Evolutionary conservation across 2,113 vertebrate genomes (phyloP), one percentile per base, ranked within the genome.

Genomic region (Coracopsis vasa): DNA sequence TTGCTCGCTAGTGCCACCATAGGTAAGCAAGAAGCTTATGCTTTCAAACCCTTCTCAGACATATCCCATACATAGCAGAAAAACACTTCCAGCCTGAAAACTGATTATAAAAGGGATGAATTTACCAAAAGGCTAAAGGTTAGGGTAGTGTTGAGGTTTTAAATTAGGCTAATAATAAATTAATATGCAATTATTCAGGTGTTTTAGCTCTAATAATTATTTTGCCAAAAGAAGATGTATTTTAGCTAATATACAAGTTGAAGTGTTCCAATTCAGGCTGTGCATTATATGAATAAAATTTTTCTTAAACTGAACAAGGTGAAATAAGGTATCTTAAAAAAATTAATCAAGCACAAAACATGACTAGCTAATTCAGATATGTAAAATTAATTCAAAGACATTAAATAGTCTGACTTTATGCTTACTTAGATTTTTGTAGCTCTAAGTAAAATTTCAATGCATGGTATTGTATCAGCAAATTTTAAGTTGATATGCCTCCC

Each of bases 1-100:
- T 71, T 96, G 88, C 95, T 96, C 95, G 0, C 95, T 95, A 94
- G 94, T 93, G 95, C 95, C 94, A 67, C 93, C 95, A 74, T 54
- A 88, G 90, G 92, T 90, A 92, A 95, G 47, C 83, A 67, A 45
- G 19, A 39, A 72, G 31, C 51, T 61, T 27, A 18, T 50, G 62
- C 58, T 69, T 92, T 91, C 61, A 79, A 83, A 28, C 31, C 33
- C 31, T 81, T 61, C 71, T 83, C 79, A 88, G 24, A 53, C 51
- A 11, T 19, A 48, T 16, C 56, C 47, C 48, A 17, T 42, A n/a
- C 39, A 71, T 6, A 79, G 56, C 25, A 91, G 45, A 25, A 90
- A 77, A 80, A 39, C 28, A 54, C 35, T 86, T 88, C 39, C 74
- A 74, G 27, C 50, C 65, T 79, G 69, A 87, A 93, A 79, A 75